These are phyloP conservation scores for Platichthys stellatus DNA, from an alignment of 2,113 vertebrate species.

Conservation along the genomic window DNA sequence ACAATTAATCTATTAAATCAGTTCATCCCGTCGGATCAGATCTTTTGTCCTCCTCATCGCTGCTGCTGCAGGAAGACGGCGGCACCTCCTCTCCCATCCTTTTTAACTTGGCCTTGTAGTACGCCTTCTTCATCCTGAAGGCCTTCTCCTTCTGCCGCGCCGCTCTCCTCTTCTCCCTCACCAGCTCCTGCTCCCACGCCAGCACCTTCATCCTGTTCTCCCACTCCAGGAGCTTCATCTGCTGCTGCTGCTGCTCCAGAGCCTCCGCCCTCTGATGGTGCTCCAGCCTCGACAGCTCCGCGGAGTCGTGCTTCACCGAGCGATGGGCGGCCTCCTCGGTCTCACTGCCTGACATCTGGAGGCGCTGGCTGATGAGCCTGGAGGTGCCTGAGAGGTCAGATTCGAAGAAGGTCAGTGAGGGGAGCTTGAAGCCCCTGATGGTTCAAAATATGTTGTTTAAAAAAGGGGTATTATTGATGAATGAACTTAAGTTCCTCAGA, in stretches of 20 bases:
- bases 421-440: neutral
- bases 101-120: constrained; percentile 81
- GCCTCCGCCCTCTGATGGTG: constrained; percentile 55
- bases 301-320: neutral
- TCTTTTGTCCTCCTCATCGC: constrained; percentile 63
- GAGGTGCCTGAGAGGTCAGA: constrained; percentile 53
- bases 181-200: constrained; percentile 79
- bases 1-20: neutral
- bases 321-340: constrained; percentile 20
- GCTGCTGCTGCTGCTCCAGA: constrained; percentile 77
- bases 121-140: constrained; percentile 79
- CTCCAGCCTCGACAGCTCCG: constrained; percentile 47
- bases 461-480: too few relatives aligned
- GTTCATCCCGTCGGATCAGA: constrained; percentile 37
- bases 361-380: constrained; percentile 41
- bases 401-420: neutral
- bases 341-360: constrained; percentile 27
- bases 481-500: too few relatives aligned
- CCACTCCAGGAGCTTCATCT: constrained; percentile 80
- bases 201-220: constrained; percentile 82
- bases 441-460: neutral
- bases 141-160: constrained; percentile 78
- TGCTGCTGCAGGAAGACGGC: constrained; percentile 71
- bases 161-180: constrained; percentile 77
- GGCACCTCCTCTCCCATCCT: constrained; percentile 68